Percentiles rank a stretch among this genome's conserved stretches.
Conservation (phyloP, 2,797 vertebrate species). For the Parambassis ranga region DNA sequence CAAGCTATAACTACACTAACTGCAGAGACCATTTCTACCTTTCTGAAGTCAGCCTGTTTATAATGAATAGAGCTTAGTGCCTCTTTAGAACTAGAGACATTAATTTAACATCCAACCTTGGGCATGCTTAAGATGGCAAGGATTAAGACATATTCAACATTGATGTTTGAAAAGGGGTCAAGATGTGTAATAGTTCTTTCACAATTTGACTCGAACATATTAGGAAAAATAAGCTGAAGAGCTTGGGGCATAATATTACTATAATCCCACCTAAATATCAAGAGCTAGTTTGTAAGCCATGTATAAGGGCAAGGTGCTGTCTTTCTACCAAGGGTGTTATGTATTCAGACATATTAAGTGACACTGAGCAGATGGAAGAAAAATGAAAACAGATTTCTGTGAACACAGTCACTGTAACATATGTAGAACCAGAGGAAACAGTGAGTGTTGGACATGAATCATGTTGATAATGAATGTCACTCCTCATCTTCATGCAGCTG, state of each 20-base stretch:
- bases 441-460: not conserved
- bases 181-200: constrained; percentile 9
- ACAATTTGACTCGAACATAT: constrained; percentile 23
- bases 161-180: constrained; percentile 33
- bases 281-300: not conserved
- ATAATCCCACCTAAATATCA: constrained; percentile 41
- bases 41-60: constrained; percentile 30
- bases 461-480: constrained; percentile 9
- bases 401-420: not conserved
- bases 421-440: constrained; percentile 8
- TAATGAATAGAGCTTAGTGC: constrained; percentile 13
- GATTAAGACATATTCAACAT: constrained; percentile 40
- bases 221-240: constrained; percentile 8
- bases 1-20: not conserved
- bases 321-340: not conserved
- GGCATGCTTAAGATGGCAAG: constrained; percentile 4
- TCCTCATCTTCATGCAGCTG: constrained; percentile 16
- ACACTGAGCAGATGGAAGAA: not conserved
- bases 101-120: constrained; percentile 21
- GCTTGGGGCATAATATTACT: constrained; percentile 8
- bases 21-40: constrained; percentile 3
- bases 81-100: constrained; percentile 13
- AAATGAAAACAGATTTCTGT: constrained; percentile 1
- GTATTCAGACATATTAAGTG: not conserved
- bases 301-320: not conserved